A percentile compares a stretch with the other conserved stretches of the same genome.
phyloP scores from a whole-genome alignment of 37 sponge, comb jelly and placozoan species.

The Agelas oroides region DNA sequence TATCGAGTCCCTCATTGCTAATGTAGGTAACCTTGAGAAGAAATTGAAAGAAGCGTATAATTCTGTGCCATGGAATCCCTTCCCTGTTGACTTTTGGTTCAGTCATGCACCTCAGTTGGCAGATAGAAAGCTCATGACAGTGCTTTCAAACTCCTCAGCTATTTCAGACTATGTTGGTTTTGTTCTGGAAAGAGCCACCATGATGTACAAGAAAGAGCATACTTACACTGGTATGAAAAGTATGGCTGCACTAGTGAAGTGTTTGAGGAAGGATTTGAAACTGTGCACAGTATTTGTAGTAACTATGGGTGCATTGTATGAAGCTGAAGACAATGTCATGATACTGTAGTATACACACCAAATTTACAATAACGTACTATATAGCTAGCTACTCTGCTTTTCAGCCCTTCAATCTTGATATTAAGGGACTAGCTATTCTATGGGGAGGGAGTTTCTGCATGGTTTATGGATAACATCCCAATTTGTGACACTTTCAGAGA shows the following conservation, averaged over 20 bases:
- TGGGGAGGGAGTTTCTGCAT: too few species aligned
- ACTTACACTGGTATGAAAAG: slow-evolving; percentile 86
- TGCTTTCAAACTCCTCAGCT: slow-evolving; percentile 49
- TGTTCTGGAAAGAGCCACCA: slow-evolving; percentile 41
- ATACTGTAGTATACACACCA: too few species aligned
- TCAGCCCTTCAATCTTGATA: too few species aligned
- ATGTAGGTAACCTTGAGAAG: slow-evolving; percentile 6
- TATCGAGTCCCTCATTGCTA: slow-evolving; percentile 11
- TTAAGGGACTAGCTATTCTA: too few species aligned
- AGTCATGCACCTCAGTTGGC: slow-evolving; percentile 33
- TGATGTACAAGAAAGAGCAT: slow-evolving; percentile 69
- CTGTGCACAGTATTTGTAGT: slow-evolving; percentile 16
- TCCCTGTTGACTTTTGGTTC: slow-evolving; percentile 65
- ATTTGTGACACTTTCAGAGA: too few species aligned
- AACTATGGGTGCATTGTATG: slow-evolving; percentile 37
- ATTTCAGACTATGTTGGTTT: slow-evolving; percentile 36
- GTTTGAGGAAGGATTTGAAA: slow-evolving; percentile 71
- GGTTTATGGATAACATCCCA: too few species aligned
- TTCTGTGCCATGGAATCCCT: slow-evolving; percentile 82
- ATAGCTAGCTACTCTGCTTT: too few species aligned
- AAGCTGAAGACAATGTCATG: background rate
- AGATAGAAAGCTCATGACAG: slow-evolving; percentile 46
- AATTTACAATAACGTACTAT: background rate
- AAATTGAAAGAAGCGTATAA: slow-evolving; percentile 45
- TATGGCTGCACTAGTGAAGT: slow-evolving; percentile 61